Percentiles rank a stretch among this genome's conserved stretches.
Conservation (phyloP, 2,797 vertebrate genomes). For the Aphelocoma californica region DNA sequence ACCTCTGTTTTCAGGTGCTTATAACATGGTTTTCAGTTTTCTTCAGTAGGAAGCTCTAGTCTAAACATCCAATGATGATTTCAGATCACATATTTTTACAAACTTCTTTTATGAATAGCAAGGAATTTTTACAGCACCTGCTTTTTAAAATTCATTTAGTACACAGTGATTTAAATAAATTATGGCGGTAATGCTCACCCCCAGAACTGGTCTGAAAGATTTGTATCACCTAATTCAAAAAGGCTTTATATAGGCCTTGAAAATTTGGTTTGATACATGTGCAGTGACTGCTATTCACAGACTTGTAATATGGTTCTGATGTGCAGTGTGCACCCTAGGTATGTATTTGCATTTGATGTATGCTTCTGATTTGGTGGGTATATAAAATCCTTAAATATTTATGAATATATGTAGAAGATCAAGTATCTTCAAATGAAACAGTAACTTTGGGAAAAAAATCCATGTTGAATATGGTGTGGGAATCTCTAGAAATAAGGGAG, state of each 20-base stretch:
- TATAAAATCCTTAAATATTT: not conserved
- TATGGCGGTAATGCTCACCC: not conserved
- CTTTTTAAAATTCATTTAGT: not conserved
- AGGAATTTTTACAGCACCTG: not conserved
- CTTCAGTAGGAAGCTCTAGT: not conserved
- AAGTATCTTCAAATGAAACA: not conserved
- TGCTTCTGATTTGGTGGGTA: constrained; percentile 17
- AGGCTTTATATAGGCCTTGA: not conserved
- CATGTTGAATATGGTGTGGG: not conserved
- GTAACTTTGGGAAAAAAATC: not conserved
- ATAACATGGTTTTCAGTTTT: not conserved
- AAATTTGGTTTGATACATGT: not conserved
- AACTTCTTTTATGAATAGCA: not conserved
- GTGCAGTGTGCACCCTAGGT: not conserved
- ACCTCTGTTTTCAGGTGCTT: not conserved
- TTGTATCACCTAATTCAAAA: not conserved
- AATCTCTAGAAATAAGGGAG: not conserved
- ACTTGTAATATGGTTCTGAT: not conserved
- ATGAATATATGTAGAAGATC: not conserved
- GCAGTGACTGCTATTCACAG: constrained; percentile 26
- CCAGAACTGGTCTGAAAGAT: not conserved
- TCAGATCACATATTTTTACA: not conserved
- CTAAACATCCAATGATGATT: not conserved
- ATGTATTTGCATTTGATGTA: not conserved
- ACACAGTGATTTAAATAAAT: not conserved